phyloP scores from a whole-genome alignment of 2,888 invertebrate genomes.

The Endotricha flammealis region DNA sequence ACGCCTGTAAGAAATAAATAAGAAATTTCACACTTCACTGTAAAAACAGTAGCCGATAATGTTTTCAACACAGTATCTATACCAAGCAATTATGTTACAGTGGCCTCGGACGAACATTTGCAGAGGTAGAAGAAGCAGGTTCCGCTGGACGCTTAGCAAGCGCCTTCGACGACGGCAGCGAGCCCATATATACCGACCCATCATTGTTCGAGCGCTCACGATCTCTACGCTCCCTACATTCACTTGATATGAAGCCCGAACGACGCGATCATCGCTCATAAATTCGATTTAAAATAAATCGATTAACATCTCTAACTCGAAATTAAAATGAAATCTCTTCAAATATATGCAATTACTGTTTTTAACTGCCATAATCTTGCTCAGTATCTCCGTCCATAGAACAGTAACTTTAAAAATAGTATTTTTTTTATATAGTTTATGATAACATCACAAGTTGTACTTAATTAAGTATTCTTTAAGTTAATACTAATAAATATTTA shows the following conservation, averaged over 20 bases:
- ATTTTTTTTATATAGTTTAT: slow-evolving; percentile 20
- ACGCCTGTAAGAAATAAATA: too few species aligned
- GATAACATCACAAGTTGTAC: slow-evolving; percentile 27
- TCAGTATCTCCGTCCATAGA: slow-evolving; percentile 45
- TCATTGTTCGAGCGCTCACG: slow-evolving; percentile 92
- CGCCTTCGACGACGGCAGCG: slow-evolving; percentile 91
- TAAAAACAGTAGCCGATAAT: not conserved
- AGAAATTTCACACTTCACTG: too few species aligned
- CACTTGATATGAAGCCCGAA: slow-evolving; percentile 76
- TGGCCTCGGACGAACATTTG: slow-evolving; percentile 63
- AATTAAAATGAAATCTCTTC: slow-evolving; percentile 9
- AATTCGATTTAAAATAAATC: slow-evolving; percentile 20
- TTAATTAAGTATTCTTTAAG: slow-evolving; percentile 49
- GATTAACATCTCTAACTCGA: slow-evolving; percentile 21
- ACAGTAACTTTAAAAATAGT: slow-evolving; percentile 19
- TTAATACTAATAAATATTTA: slow-evolving; percentile 66
- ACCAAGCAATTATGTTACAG: slow-evolving; percentile 47
- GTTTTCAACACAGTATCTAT: slow-evolving; percentile 1
- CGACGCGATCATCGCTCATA: slow-evolving; percentile 62
- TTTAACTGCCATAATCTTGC: slow-evolving; percentile 49
- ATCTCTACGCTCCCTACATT: slow-evolving; percentile 82
- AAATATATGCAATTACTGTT: slow-evolving; percentile 20
- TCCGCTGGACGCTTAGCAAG: slow-evolving; percentile 68
- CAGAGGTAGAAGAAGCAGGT: slow-evolving; percentile 65
- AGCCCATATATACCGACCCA: slow-evolving; percentile 95